Base-by-base conservation (phyloP, 1,140 invertebrate genomes). In the Aradophagus sp. region DNA sequence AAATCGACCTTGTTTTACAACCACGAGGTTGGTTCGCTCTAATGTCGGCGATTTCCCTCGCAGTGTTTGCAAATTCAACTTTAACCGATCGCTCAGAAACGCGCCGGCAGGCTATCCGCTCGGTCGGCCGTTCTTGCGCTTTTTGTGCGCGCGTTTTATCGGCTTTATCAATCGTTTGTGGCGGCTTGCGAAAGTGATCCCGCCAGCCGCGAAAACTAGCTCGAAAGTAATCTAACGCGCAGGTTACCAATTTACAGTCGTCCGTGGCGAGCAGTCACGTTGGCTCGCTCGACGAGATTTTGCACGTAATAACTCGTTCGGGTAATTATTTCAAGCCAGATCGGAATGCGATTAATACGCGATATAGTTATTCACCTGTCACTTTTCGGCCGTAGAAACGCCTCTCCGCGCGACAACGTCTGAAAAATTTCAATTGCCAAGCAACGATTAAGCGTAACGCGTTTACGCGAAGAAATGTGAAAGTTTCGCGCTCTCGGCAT, bases 101-200 rank as follows among this genome's bases (percentile, higher is more conserved):
- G n/a, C n/a, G n/a, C n/a, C n/a, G n/a, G n/a, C 58, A 59, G 39
- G 39, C 36, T 58, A 47, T 58, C 17, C 52, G 67, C 45, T 56
- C 52, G 29, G 69, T 45, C 67, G 69, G 6, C 12, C 36, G 52
- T 63, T 63, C 36, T 55, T 41, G 52, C 52, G 48, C 62, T 59
- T 73, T 72, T 67, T 67, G 69, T 50, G 15, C 55, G 31, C 26
- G 23, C 50, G 17, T 39, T 73, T 73, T 73, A 73, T 68, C 69
- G 56, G 32, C 16, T 67, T 67, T 73, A 73, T 73, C 63, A 73
- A 68, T 63, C 52, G 63, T 67, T 62, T 44, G 56, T 55, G 34
- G 32, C 53, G 50, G n/a, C 62, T 67, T 62, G 56, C 70, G 58
- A 73, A 68, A 68, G 58, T 45, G 29, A 14, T 32, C 38, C 29